These are phyloP conservation scores for Prochilodus magdalenae DNA, from an alignment of 2,113 vertebrate genomes.

Conservation along the genomic window DNA sequence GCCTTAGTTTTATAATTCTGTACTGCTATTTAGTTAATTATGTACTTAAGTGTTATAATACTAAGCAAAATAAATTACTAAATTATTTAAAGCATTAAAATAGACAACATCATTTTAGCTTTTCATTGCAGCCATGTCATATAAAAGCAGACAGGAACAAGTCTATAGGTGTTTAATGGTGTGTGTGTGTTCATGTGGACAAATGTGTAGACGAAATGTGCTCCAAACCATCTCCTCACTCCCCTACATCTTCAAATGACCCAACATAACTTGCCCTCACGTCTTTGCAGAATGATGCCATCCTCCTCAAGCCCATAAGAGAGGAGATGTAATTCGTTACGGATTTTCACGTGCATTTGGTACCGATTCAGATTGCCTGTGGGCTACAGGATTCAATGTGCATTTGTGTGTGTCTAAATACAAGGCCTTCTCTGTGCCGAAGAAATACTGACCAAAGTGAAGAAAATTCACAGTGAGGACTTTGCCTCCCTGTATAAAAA, in stretches of 20 bases:
- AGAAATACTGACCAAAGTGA: constrained; percentile 15
- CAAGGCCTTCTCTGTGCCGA: constrained; percentile 29
- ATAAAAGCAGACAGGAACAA: neutral
- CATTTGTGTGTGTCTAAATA: constrained; percentile 41
- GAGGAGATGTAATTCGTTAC: constrained; percentile 37
- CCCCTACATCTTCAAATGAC: constrained; percentile 1
- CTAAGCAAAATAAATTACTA: no score
- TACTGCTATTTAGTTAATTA: no score
- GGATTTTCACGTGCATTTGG: constrained; percentile 43
- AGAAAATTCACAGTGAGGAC: constrained; percentile 3
- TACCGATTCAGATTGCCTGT: constrained; percentile 44
- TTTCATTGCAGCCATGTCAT: constrained; percentile 13
- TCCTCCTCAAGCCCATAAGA: constrained; percentile 8
- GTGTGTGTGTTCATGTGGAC: constrained; percentile 4
- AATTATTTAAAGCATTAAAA: no score
- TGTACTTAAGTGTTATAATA: no score
- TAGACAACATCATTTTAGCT: neutral
- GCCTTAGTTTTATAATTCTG: no score
- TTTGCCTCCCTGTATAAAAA: constrained; percentile 2
- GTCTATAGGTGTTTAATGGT: neutral
- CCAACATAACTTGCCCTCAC: neutral
- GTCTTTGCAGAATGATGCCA: constrained; percentile 24
- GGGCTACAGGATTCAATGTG: constrained; percentile 40
- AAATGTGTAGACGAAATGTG: constrained; percentile 13
- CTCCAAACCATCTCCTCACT: constrained; percentile 12